phyloP scores from a whole-genome alignment of 2,888 invertebrate genomes.

The Pristionchus fissidentatus region DNA sequence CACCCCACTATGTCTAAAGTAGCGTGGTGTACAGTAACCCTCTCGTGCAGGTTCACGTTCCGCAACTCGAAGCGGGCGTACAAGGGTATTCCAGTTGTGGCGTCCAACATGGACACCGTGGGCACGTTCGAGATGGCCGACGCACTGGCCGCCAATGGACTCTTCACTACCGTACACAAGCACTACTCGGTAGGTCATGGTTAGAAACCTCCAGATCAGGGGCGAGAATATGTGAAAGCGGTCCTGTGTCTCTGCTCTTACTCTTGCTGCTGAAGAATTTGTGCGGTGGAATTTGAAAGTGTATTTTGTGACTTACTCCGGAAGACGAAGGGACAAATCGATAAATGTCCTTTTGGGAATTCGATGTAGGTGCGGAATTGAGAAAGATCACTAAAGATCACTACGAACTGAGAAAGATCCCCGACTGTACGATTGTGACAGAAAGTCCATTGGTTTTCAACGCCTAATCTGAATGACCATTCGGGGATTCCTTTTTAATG shows the following conservation, averaged over 20 bases:
- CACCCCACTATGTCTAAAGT: too few relatives aligned
- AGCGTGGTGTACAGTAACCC: too few relatives aligned
- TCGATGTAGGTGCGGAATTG: too few relatives aligned
- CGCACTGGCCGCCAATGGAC: slow-evolving; percentile 86
- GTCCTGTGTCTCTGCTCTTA: too few relatives aligned
- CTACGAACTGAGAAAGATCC: not conserved
- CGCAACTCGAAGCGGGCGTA: slow-evolving; percentile 77
- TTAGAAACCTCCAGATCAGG: too few relatives aligned
- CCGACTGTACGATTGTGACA: not conserved
- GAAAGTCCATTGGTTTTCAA: not conserved
- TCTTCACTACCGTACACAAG: slow-evolving; percentile 93
- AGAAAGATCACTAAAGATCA: not conserved
- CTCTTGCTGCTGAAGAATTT: too few relatives aligned
- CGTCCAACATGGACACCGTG: slow-evolving; percentile 94
- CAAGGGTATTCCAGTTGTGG: slow-evolving; percentile 80
- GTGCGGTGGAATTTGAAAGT: too few relatives aligned
- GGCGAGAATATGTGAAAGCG: too few relatives aligned
- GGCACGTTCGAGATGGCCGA: slow-evolving; percentile 94
- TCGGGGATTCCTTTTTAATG: not conserved
- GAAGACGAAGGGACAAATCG: too few relatives aligned
- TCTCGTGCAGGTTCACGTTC: slow-evolving; percentile 72
- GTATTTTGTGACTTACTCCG: too few relatives aligned
- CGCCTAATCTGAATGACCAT: not conserved
- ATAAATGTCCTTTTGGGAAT: too few relatives aligned
- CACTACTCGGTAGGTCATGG: slow-evolving; percentile 82